Evolutionary conservation across 2,797 vertebrate genomes (phyloP), one percentile per base, ranked within the genome.

Genomic region (Sebastes oblongus): DNA sequence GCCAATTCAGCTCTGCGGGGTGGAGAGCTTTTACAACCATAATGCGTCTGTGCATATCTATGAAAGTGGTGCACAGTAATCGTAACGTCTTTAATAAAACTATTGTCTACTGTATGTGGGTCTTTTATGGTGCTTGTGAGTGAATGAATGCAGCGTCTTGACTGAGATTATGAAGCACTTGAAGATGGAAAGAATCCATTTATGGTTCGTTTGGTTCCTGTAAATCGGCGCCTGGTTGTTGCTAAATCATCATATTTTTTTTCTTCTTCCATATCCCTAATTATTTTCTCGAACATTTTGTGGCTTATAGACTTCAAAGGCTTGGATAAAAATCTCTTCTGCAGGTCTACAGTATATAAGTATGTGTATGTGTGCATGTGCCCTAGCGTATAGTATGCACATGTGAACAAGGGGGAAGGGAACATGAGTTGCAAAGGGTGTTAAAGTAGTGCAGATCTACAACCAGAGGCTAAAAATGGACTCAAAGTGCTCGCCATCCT

Each of bases 391-490:
- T 14, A 60, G 36, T 70, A 77, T 25, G 68, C 73, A 67, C 50
- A 36, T 59, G 80, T 66, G 65, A 62, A 46, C 65, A 60, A 70
- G 66, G 39, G 59, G 59, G 50, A 50, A n/a, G 30, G 46, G 66
- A 39, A 71, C 66, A 60, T 50, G 70, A 61, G 50, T 69, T 72
- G 34, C 4, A 1, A 66, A 71, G 70, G 68, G 79, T 81, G 72
- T 87, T 72, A 42, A 56, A 83, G 84, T 82, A 54, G 81, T 72
- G 70, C 11, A 8, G 66, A 74, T 78, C 80, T 39, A 86, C 74
- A 81, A 84, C 75, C 70, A 36, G 24, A 72, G 55, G 74, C 84
- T 92, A 93, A 89, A 93, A 94, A 94, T 90, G 88, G 74, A 90
- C 84, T 79, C 64, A 78, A 77, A 92, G 89, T 89, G 89, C 88